Conservation (phyloP, 2,797 vertebrate genomes). For the Lithobates sylvaticus region DNA sequence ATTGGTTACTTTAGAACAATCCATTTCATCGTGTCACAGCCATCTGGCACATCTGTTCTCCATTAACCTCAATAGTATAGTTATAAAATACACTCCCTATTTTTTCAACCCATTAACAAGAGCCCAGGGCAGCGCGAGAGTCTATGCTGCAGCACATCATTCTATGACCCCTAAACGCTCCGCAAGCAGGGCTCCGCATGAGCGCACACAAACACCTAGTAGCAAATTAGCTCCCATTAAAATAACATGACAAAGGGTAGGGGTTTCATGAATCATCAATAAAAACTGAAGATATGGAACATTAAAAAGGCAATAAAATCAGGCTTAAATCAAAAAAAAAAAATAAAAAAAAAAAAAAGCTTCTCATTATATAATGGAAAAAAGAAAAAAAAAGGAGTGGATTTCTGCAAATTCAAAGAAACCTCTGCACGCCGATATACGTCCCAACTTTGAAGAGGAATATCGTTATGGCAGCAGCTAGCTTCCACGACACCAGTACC, state of each 20-base stretch:
- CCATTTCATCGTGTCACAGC: not conserved
- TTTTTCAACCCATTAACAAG: constrained; percentile 41
- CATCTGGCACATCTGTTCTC: constrained; percentile 43
- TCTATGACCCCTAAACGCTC: not conserved
- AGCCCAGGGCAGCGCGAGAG: not conserved
- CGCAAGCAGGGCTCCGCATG: not conserved
- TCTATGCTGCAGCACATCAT: not conserved
- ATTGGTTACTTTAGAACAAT: not conserved
- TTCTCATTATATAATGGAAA: not conserved
- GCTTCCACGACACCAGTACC: no score
- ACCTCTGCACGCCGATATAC: no score
- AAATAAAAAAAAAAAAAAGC: no score
- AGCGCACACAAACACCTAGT: not conserved
- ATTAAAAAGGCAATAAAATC: not conserved
- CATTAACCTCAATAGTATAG: constrained; percentile 31
- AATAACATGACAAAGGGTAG: not conserved
- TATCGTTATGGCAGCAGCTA: no score
- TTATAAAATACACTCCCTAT: not conserved
- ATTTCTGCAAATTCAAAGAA: no score
- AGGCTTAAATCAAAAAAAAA: not conserved
- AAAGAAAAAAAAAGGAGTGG: not conserved
- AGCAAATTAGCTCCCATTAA: constrained; percentile 28
- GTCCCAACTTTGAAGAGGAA: no score
- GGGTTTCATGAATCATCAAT: constrained; percentile 14
- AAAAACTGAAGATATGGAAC: not conserved